A percentile compares a stretch with the other conserved stretches of the same genome.
Conservation (phyloP, 2,113 vertebrate genomes). For the Xiphophorus hellerii region DNA sequence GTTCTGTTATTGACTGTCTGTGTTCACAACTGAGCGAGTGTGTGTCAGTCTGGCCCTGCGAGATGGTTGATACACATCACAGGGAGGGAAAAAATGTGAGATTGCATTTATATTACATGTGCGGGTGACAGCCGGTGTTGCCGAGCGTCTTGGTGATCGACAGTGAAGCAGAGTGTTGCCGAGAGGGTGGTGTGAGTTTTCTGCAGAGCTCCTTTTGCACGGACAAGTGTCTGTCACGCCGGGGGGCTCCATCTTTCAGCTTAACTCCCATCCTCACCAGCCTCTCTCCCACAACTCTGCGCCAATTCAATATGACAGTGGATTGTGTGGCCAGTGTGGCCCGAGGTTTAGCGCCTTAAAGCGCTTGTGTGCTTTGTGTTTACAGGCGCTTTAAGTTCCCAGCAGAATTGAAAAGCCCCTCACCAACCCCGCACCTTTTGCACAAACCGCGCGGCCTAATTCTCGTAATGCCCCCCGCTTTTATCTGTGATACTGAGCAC, state of each 20-base stretch:
- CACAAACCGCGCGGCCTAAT: slow-evolving; percentile 52
- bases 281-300: slow-evolving; percentile 61
- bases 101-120: slow-evolving; percentile 76
- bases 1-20: slow-evolving; percentile 78
- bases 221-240: slow-evolving; percentile 77
- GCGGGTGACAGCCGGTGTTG: slow-evolving; percentile 69
- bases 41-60: slow-evolving; percentile 54
- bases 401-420: slow-evolving; percentile 48
- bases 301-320: slow-evolving; percentile 67
- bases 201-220: slow-evolving; percentile 59
- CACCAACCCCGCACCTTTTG: slow-evolving; percentile 49
- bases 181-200: slow-evolving; percentile 65
- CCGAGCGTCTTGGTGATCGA: slow-evolving; percentile 66
- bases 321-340: slow-evolving; percentile 68
- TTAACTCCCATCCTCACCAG: slow-evolving; percentile 72
- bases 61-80: slow-evolving; percentile 62
- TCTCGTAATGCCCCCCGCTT: slow-evolving; percentile 51
- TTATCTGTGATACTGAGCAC: slow-evolving; percentile 45
- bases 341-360: slow-evolving; percentile 64
- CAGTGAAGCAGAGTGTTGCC: slow-evolving; percentile 72
- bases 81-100: slow-evolving; percentile 50
- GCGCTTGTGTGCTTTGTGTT: slow-evolving; percentile 66
- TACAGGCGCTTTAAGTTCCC: slow-evolving; percentile 70
- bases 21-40: slow-evolving; percentile 51
- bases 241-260: slow-evolving; percentile 50